Percentiles rank a stretch among this genome's conserved stretches.
phyloP scores from a whole-genome alignment of 2,888 invertebrate species.

The Ceramica pisi region DNA sequence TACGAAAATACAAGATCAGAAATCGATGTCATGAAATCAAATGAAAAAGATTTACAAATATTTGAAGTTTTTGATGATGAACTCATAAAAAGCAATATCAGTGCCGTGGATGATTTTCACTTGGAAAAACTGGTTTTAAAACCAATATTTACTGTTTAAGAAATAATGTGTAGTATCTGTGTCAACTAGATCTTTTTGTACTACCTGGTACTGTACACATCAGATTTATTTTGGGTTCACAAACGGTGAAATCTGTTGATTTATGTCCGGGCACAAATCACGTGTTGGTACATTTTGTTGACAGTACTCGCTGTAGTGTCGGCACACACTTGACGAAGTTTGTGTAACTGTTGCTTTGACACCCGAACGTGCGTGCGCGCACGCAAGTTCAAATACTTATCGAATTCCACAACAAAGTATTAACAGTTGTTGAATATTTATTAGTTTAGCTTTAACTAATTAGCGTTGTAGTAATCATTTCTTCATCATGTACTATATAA shows the following conservation, averaged over 20 bases:
- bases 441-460: conserved; percentile 16
- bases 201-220: conserved; percentile 18
- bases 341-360: conserved; percentile 68
- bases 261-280: conserved; percentile 63
- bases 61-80: conserved; percentile 22
- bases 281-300: conserved; percentile 56
- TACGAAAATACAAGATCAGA: not conserved
- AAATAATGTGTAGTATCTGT: conserved; percentile 49
- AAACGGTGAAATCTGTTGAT: conserved; percentile 64
- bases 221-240: conserved; percentile 34
- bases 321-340: conserved; percentile 60
- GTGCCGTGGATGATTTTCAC: conserved; percentile 9
- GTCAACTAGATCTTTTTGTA: conserved; percentile 51
- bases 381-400: conserved; percentile 56
- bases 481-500: not conserved
- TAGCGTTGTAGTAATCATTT: not conserved
- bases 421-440: conserved; percentile 38
- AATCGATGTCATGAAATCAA: not conserved
- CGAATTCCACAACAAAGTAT: conserved; percentile 54
- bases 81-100: not conserved
- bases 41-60: not conserved
- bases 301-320: conserved; percentile 58
- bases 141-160: conserved; percentile 34
- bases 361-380: conserved; percentile 64
- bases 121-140: not conserved